A percentile compares a stretch with the other conserved stretches of the same genome.
Conservation (phyloP, 1,140 invertebrate species). For the Drosophila hydei region DNA sequence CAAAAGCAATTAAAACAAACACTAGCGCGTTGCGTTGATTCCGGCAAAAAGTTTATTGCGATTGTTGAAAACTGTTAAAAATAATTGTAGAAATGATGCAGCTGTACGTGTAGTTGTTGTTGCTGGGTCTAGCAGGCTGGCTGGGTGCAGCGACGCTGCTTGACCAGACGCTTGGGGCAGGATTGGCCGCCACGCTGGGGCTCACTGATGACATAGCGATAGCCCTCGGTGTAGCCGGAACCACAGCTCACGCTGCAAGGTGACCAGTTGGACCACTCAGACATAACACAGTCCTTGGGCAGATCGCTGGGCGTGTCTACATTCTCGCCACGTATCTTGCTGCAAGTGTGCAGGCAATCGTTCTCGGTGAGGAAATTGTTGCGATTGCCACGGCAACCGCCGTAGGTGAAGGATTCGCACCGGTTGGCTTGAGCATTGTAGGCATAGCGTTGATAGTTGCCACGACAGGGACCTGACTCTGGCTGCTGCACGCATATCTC, state of each 20-base stretch:
- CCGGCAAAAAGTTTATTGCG: not conserved
- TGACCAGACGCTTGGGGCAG: constrained; percentile 87
- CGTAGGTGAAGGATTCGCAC: constrained; percentile 93
- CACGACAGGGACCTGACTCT: constrained; percentile 92
- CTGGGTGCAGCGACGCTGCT: constrained; percentile 85
- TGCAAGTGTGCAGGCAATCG: constrained; percentile 91
- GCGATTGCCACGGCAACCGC: constrained; percentile 94
- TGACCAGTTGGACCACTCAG: constrained; percentile 90
- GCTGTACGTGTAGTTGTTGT: not conserved
- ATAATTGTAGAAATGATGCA: not conserved
- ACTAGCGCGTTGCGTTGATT: not conserved
- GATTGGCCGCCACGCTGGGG: constrained; percentile 88
- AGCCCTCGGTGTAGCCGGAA: constrained; percentile 62
- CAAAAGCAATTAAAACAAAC: constrained; percentile 11
- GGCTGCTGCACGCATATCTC: constrained; percentile 90
- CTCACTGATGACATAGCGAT: constrained; percentile 84
- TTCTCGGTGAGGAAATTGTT: constrained; percentile 93
- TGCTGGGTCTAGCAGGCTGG: constrained; percentile 37
- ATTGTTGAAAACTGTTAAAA: not conserved
- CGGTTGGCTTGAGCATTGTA: constrained; percentile 89
- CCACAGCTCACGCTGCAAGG: constrained; percentile 89
- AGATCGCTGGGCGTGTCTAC: not conserved
- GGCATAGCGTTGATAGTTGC: constrained; percentile 92
- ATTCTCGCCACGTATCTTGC: constrained; percentile 18
- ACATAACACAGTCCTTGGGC: constrained; percentile 88